phyloP scores from a whole-genome alignment of 2,888 invertebrate species.

The Standfussiana lucernea region DNA sequence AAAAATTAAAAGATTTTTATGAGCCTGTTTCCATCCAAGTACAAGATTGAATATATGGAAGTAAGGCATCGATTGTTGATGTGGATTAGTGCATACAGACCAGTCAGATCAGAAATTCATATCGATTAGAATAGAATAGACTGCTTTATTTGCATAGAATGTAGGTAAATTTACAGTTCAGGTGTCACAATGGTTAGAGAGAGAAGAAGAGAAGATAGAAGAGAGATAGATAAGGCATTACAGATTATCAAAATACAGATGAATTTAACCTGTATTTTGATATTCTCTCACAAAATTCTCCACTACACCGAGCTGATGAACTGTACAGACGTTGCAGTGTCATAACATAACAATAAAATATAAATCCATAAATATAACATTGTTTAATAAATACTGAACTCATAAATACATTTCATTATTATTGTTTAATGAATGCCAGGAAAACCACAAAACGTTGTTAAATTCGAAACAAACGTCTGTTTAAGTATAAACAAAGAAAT shows the following conservation, averaged over 20 bases:
- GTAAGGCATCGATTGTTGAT: neutral
- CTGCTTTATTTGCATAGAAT: too few species aligned
- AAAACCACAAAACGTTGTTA: slow-evolving; percentile 25
- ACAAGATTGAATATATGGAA: too few species aligned
- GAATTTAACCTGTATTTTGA: neutral
- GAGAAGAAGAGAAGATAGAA: too few species aligned
- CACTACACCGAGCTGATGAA: neutral
- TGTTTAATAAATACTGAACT: neutral
- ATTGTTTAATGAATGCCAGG: slow-evolving; percentile 28
- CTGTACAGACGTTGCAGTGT: neutral
- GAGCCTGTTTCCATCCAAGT: neutral
- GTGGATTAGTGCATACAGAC: neutral
- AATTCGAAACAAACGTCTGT: neutral
- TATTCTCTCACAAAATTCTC: neutral
- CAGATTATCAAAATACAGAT: too few species aligned
- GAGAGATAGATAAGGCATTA: neutral
- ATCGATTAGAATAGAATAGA: too few species aligned
- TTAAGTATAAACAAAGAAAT: neutral
- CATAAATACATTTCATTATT: slow-evolving; percentile 19
- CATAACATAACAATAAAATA: neutral
- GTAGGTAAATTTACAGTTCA: too few species aligned
- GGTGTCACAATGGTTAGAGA: too few species aligned
- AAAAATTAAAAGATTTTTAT: neutral
- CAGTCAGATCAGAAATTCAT: neutral
- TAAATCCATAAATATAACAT: neutral